Evolutionary conservation across 2,888 invertebrate species (phyloP).

Genomic region (Germaria angustata): DNA sequence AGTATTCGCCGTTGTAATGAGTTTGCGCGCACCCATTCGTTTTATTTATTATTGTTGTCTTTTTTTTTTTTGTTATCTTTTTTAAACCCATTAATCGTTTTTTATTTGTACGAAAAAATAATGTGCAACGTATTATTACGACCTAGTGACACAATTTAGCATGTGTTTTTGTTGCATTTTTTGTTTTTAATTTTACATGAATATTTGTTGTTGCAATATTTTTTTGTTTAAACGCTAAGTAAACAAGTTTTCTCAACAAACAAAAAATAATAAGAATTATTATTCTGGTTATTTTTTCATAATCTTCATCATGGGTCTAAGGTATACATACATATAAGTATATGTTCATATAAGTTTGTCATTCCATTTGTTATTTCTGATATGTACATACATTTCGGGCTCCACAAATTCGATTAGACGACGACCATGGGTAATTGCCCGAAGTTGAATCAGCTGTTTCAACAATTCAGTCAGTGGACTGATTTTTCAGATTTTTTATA

Average conservation of each 20-base stretch:
- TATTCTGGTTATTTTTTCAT: slow-evolving; percentile 41
- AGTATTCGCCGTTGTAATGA: slow-evolving; percentile 29
- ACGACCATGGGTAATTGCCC: too few relatives aligned
- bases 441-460: too few relatives aligned
- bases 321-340: neutral
- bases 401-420: neutral
- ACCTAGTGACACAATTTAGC: slow-evolving; percentile 68
- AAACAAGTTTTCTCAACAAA: slow-evolving; percentile 52
- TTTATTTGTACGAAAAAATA: slow-evolving; percentile 8
- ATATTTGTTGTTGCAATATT: slow-evolving; percentile 25
- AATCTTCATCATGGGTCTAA: neutral
- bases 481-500: too few relatives aligned
- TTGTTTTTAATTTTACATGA: slow-evolving; percentile 60
- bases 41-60: slow-evolving; percentile 5
- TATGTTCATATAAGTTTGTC: neutral
- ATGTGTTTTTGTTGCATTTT: slow-evolving; percentile 42
- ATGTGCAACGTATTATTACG: slow-evolving; percentile 54
- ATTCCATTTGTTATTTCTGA: neutral
- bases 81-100: slow-evolving; percentile 17
- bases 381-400: neutral
- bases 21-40: slow-evolving; percentile 55
- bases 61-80: neutral
- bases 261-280: slow-evolving; percentile 40
- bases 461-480: too few relatives aligned
- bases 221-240: slow-evolving; percentile 2